phyloP scores from a whole-genome alignment of 1,140 invertebrate genomes.

The Eubasilissa regina region DNA sequence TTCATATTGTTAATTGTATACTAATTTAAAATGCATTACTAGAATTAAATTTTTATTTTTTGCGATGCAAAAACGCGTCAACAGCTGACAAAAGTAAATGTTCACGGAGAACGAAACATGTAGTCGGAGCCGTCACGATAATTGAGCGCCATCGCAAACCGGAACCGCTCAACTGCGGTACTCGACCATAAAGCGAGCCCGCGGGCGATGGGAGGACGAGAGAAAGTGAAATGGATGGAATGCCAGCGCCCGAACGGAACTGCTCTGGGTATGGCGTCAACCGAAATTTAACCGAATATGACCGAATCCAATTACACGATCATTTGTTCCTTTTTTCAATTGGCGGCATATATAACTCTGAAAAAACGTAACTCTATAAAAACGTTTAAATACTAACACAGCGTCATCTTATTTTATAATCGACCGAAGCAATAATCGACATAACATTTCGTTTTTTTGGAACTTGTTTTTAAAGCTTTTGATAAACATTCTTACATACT shows the following conservation, averaged over 20 bases:
- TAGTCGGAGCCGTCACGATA: neutral
- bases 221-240: constrained; percentile 25
- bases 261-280: constrained; percentile 13
- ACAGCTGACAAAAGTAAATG: constrained; percentile 1
- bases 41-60: too few relatives aligned
- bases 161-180: neutral
- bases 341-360: neutral
- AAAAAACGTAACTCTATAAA: neutral
- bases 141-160: constrained; percentile 4
- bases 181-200: neutral
- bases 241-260: constrained; percentile 15
- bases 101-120: neutral
- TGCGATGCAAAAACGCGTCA: neutral
- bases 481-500: too few relatives aligned
- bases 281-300: neutral
- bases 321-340: neutral
- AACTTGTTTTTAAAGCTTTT: too few relatives aligned
- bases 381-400: neutral
- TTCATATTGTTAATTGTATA: too few relatives aligned
- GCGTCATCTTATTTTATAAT: neutral
- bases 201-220: neutral
- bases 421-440: neutral
- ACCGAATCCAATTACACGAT: neutral
- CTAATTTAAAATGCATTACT: too few relatives aligned
- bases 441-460: too few relatives aligned